Evolutionary conservation across 1,140 invertebrate species (phyloP).

Genomic region (Danaus plexippus): DNA sequence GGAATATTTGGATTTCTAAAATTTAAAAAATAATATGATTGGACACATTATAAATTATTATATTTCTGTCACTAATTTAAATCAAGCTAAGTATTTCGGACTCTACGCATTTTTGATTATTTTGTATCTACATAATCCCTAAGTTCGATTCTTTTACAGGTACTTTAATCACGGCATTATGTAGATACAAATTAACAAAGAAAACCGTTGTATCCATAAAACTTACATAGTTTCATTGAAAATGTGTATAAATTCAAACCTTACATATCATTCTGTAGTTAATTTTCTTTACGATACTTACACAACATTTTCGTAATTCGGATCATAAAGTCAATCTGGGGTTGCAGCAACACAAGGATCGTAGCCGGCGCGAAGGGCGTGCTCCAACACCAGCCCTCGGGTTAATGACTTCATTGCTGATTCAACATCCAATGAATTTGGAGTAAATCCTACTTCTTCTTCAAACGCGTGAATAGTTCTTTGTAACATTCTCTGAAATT

Average conservation of each 20-base stretch:
- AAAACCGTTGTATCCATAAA: not conserved
- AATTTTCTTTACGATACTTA: constrained; percentile 26
- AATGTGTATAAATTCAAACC: too few species aligned
- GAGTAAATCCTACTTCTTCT: constrained; percentile 40
- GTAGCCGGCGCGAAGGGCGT: constrained; percentile 46
- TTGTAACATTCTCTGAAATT: constrained; percentile 45
- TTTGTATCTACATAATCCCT: too few species aligned
- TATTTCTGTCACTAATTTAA: too few species aligned
- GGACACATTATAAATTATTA: too few species aligned
- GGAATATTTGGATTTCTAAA: constrained; percentile 61
- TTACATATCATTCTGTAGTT: too few species aligned
- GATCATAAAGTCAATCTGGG: constrained; percentile 52
- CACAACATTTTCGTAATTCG: constrained; percentile 33
- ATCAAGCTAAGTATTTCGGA: too few species aligned
- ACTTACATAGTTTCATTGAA: too few species aligned
- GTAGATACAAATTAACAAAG: too few species aligned
- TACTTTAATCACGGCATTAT: not conserved
- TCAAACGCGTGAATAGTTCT: constrained; percentile 40
- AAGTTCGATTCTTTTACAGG: too few species aligned
- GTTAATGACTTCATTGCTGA: constrained; percentile 44
- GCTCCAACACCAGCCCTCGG: constrained; percentile 56
- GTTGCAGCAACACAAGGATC: constrained; percentile 55
- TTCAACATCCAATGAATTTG: constrained; percentile 28
- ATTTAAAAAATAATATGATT: constrained; percentile 1
- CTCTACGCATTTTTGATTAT: too few species aligned